phyloP scores from a whole-genome alignment of 2,888 invertebrate genomes.

The Plebejus melissa region DNA sequence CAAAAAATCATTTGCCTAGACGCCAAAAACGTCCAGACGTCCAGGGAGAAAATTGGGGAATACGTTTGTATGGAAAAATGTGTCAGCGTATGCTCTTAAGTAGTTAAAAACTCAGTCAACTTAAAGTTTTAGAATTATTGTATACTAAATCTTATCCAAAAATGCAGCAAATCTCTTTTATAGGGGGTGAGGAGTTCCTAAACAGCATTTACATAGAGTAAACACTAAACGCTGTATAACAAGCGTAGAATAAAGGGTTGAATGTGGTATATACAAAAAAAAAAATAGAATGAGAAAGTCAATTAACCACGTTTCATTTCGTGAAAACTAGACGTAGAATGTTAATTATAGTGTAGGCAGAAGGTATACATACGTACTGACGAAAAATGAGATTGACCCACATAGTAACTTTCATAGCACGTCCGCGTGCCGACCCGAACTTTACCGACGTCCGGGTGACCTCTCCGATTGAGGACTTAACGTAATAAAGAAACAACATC shows the following conservation, averaged over 20 bases:
- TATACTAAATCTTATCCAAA: too few relatives aligned
- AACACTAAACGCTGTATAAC: background rate
- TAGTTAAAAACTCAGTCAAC: too few relatives aligned
- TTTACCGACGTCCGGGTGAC: conserved; percentile 65
- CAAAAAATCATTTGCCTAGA: too few relatives aligned
- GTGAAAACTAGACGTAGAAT: background rate
- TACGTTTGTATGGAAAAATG: too few relatives aligned
- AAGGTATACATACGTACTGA: conserved; percentile 44
- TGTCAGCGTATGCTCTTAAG: too few relatives aligned
- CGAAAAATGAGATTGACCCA: conserved; percentile 70
- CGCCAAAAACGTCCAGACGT: too few relatives aligned
- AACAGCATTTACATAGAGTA: too few relatives aligned
- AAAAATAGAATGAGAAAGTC: background rate
- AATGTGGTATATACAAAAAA: background rate
- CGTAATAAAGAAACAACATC: conserved; percentile 22
- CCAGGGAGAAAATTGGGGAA: too few relatives aligned
- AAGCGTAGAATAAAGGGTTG: background rate
- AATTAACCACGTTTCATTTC: background rate
- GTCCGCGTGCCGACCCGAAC: conserved; percentile 40
- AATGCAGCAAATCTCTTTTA: too few relatives aligned
- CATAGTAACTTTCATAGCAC: conserved; percentile 72
- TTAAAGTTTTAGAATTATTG: too few relatives aligned
- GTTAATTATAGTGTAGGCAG: conserved; percentile 33
- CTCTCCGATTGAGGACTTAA: conserved; percentile 41
- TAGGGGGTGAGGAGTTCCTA: too few relatives aligned